A percentile compares a stretch with the other conserved stretches of the same genome.
Conservation (phyloP, 1,140 invertebrate species). For the Hylyphantes graminicola region DNA sequence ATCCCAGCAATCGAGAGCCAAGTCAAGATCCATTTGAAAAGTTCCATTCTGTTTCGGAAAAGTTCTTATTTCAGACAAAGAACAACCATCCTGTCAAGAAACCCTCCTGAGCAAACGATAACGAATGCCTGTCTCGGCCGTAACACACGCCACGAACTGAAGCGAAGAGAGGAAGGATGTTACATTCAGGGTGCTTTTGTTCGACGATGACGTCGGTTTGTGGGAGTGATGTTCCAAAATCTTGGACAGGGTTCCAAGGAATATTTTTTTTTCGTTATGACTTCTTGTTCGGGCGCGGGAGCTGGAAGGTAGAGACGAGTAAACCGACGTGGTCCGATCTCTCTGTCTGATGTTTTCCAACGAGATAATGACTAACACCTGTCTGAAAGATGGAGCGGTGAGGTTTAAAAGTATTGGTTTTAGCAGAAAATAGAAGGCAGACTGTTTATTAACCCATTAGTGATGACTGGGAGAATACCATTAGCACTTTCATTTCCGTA, state of each 20-base stretch:
- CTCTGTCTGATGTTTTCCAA: slow-evolving; percentile 4
- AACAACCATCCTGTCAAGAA: background rate
- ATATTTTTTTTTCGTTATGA: slow-evolving; percentile 9
- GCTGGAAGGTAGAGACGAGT: slow-evolving; percentile 6
- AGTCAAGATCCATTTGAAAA: background rate
- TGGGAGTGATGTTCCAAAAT: slow-evolving; percentile 10
- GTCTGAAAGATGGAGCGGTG: background rate
- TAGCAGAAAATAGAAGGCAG: background rate
- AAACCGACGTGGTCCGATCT: slow-evolving; percentile 3
- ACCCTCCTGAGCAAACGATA: background rate
- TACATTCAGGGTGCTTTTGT: slow-evolving; percentile 5
- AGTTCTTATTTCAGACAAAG: background rate
- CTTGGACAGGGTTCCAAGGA: slow-evolving; percentile 10
- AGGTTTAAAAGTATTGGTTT: background rate
- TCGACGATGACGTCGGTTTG: slow-evolving; percentile 18
- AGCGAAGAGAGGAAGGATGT: background rate
- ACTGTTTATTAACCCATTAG: too few relatives aligned
- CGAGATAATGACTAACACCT: background rate
- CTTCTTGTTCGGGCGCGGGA: background rate
- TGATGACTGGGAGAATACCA: too few relatives aligned
- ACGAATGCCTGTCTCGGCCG: too few relatives aligned
- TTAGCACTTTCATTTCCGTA: too few relatives aligned
- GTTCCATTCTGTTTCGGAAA: background rate
- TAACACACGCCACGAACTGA: background rate
- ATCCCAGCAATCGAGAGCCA: background rate